Evolutionary conservation across 2,113 vertebrate genomes (phyloP), one percentile per base, ranked within the genome.

Genomic region (Arothron firmamentum): DNA sequence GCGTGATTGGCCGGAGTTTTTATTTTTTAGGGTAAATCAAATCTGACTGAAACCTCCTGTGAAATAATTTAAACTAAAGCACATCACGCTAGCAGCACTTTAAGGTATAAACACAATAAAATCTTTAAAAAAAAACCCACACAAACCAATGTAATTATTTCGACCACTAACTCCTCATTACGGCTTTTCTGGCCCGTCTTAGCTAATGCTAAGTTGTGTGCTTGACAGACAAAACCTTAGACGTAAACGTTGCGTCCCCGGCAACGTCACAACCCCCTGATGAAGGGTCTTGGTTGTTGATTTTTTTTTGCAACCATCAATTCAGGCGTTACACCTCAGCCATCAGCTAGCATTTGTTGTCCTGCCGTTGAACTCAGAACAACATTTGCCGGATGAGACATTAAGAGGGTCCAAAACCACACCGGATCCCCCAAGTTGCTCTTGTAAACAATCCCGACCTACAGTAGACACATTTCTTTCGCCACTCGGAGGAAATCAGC

Each of bases 401-500:
- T 74, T 70, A 51, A 69, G 56, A 71, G 23, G 59, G 43, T 21
- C 46, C 55, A 51, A 65, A 75, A 56, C 70, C 56, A 45, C 58
- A 57, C 20, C 23, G 43, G 71, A 73, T 54, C 50, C 61, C 56
- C 72, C 71, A 64, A 57, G 61, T 17, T 62, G 65, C 45, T 77
- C 10, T 21, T 69, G 57, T 10, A 6, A 72, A 65, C 34, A 48
- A 56, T 58, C 65, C 57, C 25, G 34, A 31, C 25, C 52, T 54
- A 14, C 52, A 66, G 70, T 51, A 55, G 65, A 61, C 64, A 21
- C 51, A 17, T 57, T 46, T 66, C 59, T 66, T 25, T 47, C 42
- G 13, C 50, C 77, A 82, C 80, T 72, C 78, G 80, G 34, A 53
- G 41, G 77, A 81, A 77, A 83, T 87, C 74, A 85, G 69, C 48